Conservation (phyloP, 2,888 invertebrate species). For the Atethmia centrago region DNA sequence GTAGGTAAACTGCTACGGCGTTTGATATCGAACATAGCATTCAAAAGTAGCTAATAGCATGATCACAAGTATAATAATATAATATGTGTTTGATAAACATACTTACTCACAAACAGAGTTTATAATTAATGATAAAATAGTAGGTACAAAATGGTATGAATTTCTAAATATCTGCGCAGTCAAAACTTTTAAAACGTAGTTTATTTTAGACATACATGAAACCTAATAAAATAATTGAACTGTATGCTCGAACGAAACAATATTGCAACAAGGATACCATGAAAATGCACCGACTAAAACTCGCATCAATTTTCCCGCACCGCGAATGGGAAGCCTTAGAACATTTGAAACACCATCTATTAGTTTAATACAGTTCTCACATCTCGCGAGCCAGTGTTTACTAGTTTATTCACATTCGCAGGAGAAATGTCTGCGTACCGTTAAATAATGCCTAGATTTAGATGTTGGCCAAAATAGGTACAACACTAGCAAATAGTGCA, state of each 20-base stretch:
- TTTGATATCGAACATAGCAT: too few species aligned
- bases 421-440: constrained; percentile 54
- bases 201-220: too few species aligned
- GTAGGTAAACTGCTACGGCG: too few species aligned
- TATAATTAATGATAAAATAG: too few species aligned
- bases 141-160: too few species aligned
- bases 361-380: constrained; percentile 64
- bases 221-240: background rate
- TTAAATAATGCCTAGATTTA: constrained; percentile 68
- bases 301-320: constrained; percentile 13
- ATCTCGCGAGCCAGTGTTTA: constrained; percentile 65
- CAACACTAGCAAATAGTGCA: constrained; percentile 53
- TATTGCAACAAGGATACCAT: constrained; percentile 15
- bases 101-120: too few species aligned
- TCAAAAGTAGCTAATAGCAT: too few species aligned
- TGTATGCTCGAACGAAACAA: background rate
- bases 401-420: constrained; percentile 56
- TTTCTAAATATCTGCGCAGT: too few species aligned
- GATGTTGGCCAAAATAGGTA: constrained; percentile 63
- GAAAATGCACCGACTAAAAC: constrained; percentile 43
- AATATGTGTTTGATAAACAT: too few species aligned
- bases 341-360: constrained; percentile 61
- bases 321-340: constrained; percentile 39
- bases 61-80: too few species aligned
- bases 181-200: too few species aligned